Evolutionary conservation across 2,113 vertebrate species (phyloP).

Genomic region (Actenoides lindsayi): DNA sequence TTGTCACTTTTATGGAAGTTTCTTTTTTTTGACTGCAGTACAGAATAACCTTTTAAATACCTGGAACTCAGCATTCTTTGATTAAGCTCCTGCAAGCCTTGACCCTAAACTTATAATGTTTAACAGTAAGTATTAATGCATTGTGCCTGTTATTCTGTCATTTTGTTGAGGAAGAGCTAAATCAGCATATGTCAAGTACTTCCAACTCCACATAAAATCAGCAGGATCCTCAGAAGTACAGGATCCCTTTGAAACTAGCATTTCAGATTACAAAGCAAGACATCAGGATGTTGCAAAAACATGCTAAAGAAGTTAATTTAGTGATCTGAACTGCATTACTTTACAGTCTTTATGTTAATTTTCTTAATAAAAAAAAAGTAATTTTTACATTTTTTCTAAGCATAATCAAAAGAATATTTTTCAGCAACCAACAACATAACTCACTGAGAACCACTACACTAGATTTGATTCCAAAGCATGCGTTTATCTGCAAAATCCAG

Average conservation of each 20-base stretch:
- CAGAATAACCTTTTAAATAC: neutral
- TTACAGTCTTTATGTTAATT: neutral
- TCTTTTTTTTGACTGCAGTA: neutral
- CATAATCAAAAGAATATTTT: neutral
- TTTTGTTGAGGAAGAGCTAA: neutral
- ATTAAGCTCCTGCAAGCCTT: neutral
- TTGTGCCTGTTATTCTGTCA: neutral
- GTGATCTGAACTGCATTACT: neutral
- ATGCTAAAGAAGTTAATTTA: neutral
- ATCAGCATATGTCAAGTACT: neutral
- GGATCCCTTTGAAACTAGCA: neutral
- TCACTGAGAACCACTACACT: neutral
- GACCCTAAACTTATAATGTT: neutral
- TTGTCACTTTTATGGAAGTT: neutral
- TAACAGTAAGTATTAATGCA: neutral
- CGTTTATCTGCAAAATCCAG: neutral
- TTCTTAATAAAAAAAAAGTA: neutral
- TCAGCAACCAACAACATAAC: neutral
- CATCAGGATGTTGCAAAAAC: neutral
- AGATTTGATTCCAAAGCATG: neutral
- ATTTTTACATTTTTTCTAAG: neutral
- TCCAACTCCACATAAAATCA: neutral
- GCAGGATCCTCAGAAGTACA: neutral
- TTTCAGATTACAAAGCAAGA: neutral
- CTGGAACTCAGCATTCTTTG: neutral